Conservation (phyloP, 53 echinoderm and acorn worm species). For the Astropecten irregularis region DNA sequence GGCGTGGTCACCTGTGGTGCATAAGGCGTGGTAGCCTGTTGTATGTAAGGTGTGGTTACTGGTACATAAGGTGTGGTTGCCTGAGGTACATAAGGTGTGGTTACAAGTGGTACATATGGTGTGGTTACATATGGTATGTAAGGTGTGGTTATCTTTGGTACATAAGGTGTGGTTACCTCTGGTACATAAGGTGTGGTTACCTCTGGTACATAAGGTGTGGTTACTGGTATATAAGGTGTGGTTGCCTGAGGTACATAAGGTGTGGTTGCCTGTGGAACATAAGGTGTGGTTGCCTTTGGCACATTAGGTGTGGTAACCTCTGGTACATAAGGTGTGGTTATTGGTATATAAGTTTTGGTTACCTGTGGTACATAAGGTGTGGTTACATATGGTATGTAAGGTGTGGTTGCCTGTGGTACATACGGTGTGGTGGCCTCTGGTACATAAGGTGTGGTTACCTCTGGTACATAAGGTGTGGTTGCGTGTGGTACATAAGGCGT, state of each 20-base stretch:
- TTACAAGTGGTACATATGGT: not conserved
- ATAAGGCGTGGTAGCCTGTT: constrained; percentile 5
- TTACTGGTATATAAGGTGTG: constrained; percentile 5
- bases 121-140: constrained; percentile 8
- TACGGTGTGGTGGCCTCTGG: not conserved
- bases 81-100: not conserved
- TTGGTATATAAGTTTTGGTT: constrained; percentile 6
- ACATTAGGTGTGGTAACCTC: constrained; percentile 9
- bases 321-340: constrained; percentile 14
- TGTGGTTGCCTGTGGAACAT: not conserved
- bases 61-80: not conserved
- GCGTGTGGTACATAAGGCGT: not conserved
- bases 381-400: not conserved
- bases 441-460: not conserved
- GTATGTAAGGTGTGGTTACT: not conserved
- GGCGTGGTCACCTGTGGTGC: not conserved
- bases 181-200: not conserved
- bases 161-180: not conserved
- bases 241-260: not conserved
- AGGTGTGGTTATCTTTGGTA: constrained; percentile 4
- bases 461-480: not conserved
- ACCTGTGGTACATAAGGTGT: not conserved
- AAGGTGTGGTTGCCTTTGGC: not conserved
- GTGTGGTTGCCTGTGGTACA: not conserved
- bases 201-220: not conserved